A percentile compares a stretch with the other conserved stretches of the same genome.
Conservation (phyloP, 2,797 vertebrate species). For the Crenichthys baileyi region DNA sequence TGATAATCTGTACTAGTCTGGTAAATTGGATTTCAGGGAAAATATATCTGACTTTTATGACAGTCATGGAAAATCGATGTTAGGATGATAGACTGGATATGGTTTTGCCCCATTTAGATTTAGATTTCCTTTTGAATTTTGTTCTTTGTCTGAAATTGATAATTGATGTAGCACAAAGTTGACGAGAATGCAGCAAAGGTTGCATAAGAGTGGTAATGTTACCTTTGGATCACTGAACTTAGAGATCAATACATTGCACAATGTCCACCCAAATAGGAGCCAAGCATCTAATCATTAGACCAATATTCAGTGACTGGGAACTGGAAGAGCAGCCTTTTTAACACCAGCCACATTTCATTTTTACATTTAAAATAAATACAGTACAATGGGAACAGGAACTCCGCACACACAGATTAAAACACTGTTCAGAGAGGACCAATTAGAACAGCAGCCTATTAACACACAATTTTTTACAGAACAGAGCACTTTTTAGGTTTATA, state of each 20-base stretch:
- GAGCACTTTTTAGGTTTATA: not conserved
- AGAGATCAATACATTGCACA: not conserved
- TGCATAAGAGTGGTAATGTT: not conserved
- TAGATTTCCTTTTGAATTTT: not conserved
- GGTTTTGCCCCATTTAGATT: not conserved
- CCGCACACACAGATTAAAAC: not conserved
- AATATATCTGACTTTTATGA: constrained; percentile 50
- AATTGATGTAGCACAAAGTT: not conserved
- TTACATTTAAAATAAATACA: too few relatives aligned
- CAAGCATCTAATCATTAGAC: too few relatives aligned
- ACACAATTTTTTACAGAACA: not conserved
- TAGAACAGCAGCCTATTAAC: not conserved
- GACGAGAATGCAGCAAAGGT: not conserved
- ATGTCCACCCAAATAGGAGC: not conserved
- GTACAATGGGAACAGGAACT: too few relatives aligned
- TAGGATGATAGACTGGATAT: constrained; percentile 11
- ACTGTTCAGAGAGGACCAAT: not conserved
- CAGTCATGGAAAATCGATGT: constrained; percentile 44
- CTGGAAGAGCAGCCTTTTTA: too few relatives aligned
- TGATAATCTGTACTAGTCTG: constrained; percentile 59
- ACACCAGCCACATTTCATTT: too few relatives aligned
- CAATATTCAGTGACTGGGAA: too few relatives aligned
- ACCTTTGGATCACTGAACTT: not conserved
- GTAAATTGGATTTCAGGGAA: constrained; percentile 64
- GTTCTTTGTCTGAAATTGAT: not conserved